Conservation (phyloP, 2,797 vertebrate species). For the Rhinatrema bivittatum region DNA sequence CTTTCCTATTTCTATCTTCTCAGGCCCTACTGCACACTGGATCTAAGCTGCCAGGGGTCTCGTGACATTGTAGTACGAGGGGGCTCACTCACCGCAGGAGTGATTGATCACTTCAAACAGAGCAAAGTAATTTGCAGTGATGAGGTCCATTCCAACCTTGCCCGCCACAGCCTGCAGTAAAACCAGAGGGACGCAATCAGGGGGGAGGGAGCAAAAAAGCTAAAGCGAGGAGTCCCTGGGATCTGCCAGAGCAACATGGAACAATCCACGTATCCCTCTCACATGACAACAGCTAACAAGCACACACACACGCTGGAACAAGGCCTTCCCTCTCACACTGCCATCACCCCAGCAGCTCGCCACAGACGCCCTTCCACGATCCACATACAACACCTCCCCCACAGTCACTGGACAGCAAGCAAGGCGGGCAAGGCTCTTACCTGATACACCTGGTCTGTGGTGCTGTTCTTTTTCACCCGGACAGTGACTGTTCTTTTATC, state of each 20-base stretch:
- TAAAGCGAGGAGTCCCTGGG: too few relatives aligned
- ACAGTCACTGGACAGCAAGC: neutral
- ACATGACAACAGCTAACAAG: too few relatives aligned
- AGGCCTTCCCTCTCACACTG: too few relatives aligned
- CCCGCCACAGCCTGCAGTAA: conserved; percentile 74
- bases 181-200: conserved; percentile 4
- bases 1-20: too few relatives aligned
- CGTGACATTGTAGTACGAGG: too few relatives aligned
- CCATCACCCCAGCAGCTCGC: too few relatives aligned
- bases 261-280: too few relatives aligned
- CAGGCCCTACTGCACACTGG: too few relatives aligned
- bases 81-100: conserved; percentile 82
- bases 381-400: accelerated
- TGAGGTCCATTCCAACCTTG: conserved; percentile 87
- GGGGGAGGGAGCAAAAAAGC: neutral
- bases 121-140: conserved; percentile 94
- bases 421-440: conserved; percentile 38
- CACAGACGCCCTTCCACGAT: too few relatives aligned
- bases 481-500: conserved; percentile 81
- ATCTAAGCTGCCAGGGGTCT: too few relatives aligned
- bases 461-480: conserved; percentile 89
- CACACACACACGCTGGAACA: too few relatives aligned
- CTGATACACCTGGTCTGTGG: conserved; percentile 96
- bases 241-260: too few relatives aligned
- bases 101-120: conserved; percentile 97